Percentiles rank a stretch among this genome's conserved stretches.
These are phyloP conservation scores for Carcina quercana DNA, from an alignment of 2,888 invertebrate species.

Conservation along the genomic window DNA sequence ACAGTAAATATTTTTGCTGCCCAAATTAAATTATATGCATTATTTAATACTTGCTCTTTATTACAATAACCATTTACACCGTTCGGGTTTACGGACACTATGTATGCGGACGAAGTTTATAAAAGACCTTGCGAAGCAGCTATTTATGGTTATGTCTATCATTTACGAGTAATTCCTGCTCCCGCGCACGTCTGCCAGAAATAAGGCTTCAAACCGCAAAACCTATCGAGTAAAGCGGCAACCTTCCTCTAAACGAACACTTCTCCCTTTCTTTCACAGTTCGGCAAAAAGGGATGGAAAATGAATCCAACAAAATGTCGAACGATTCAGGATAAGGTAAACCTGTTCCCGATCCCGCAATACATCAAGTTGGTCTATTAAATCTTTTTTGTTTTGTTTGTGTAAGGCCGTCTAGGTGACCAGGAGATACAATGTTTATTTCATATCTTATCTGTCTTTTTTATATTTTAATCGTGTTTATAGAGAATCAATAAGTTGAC, in stretches of 20 bases:
- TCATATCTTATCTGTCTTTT: too few relatives aligned
- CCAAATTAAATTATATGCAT: too few relatives aligned
- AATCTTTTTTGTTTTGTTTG: constrained; percentile 29
- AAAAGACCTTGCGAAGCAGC: constrained; percentile 8
- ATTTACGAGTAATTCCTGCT: constrained; percentile 6
- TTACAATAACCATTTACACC: too few relatives aligned
- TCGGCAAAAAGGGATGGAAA: constrained; percentile 20
- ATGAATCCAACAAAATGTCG: constrained; percentile 25
- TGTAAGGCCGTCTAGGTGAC: not conserved
- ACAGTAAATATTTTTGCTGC: too few relatives aligned
- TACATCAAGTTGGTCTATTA: constrained; percentile 25
- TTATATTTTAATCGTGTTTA: too few relatives aligned
- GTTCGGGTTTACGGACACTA: too few relatives aligned
- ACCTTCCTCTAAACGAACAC: constrained; percentile 19
- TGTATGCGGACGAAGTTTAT: too few relatives aligned
- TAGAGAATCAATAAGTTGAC: too few relatives aligned
- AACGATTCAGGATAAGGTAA: constrained; percentile 27
- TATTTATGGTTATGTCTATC: constrained; percentile 9
- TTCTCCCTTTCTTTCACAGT: constrained; percentile 18
- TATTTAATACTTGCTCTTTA: too few relatives aligned
- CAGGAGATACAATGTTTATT: too few relatives aligned
- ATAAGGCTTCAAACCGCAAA: constrained; percentile 60
- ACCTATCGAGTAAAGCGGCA: constrained; percentile 16
- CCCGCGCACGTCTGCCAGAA: constrained; percentile 16
- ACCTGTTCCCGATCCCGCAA: constrained; percentile 40